These are phyloP conservation scores for Chloebia gouldiae DNA, from an alignment of 2,113 vertebrate species.

Conservation along the genomic window DNA sequence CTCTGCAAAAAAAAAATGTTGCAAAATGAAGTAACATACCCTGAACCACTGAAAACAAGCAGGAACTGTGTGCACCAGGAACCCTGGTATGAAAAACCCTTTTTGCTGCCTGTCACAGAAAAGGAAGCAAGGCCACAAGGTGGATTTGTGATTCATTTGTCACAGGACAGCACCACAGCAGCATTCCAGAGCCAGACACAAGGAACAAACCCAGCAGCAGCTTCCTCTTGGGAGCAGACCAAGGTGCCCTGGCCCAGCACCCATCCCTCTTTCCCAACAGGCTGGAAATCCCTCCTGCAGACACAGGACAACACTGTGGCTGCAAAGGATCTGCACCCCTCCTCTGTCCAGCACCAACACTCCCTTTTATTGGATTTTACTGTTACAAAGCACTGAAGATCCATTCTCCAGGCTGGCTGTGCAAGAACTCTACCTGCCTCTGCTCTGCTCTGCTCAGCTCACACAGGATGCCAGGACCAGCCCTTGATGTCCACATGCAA, in stretches of 20 bases:
- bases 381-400: not conserved
- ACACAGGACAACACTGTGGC: rapidly evolving
- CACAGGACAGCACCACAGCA: not conserved
- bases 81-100: rapidly evolving
- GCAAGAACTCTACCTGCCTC: rapidly evolving
- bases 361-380: not conserved
- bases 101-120: not conserved
- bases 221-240: not conserved
- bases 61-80: not conserved
- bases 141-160: not conserved
- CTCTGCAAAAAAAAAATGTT: rapidly evolving
- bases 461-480: not conserved
- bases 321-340: not conserved
- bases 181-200: not conserved
- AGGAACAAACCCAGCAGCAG: not conserved
- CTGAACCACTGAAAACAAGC: not conserved
- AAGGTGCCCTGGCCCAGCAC: not conserved
- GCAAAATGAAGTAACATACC: not conserved
- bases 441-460: rapidly evolving
- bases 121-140: rapidly evolving
- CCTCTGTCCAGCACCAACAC: rapidly evolving
- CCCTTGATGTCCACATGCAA: not conserved
- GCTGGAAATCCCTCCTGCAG: not conserved
- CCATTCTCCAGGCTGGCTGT: not conserved
- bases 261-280: rapidly evolving